Evolutionary conservation across 2,113 vertebrate species (phyloP).

Genomic region (Smithornis capensis): DNA sequence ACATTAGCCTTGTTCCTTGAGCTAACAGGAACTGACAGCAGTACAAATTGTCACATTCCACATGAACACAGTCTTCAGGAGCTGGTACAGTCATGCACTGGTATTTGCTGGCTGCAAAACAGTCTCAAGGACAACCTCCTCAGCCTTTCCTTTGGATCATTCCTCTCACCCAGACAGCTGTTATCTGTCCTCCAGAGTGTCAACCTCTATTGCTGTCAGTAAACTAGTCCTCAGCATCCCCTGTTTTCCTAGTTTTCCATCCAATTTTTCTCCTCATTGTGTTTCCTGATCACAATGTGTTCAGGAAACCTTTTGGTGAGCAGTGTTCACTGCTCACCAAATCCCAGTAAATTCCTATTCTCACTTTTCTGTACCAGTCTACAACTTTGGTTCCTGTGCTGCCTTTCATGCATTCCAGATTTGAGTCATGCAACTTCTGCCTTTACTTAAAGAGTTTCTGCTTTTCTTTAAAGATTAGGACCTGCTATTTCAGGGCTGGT

Average conservation of each 20-base stretch:
- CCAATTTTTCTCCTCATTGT: not conserved
- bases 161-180: not conserved
- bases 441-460: not conserved
- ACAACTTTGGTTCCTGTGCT: not conserved
- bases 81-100: not conserved
- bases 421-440: not conserved
- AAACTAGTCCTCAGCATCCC: not conserved
- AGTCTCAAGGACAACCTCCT: not conserved
- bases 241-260: not conserved
- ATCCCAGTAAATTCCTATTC: not conserved
- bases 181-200: not conserved
- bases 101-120: not conserved
- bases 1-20: not conserved
- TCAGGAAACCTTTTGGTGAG: too few species aligned
- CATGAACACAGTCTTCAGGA: not conserved
- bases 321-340: not conserved
- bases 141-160: not conserved
- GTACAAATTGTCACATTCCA: not conserved
- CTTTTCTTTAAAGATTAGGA: not conserved
- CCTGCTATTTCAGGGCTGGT: not conserved
- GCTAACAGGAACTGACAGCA: not conserved
- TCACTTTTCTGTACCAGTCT: not conserved
- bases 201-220: not conserved
- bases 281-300: not conserved
- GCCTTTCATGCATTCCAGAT: fast-evolving